phyloP scores from a whole-genome alignment of 2,797 vertebrate genomes.

The Rhinatrema bivittatum region DNA sequence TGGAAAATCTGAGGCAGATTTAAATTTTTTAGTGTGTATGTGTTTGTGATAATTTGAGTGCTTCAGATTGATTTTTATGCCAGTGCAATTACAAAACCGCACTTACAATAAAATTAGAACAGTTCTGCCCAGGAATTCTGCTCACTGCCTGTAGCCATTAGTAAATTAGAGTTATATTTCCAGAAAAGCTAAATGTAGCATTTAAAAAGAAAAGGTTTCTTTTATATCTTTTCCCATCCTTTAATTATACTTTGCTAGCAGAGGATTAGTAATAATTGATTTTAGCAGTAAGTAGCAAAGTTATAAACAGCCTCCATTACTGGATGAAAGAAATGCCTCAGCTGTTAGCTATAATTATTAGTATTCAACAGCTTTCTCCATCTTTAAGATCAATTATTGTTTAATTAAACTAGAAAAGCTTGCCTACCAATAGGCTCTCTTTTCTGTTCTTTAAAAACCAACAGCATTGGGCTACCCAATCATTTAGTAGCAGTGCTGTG shows the following conservation, averaged over 20 bases:
- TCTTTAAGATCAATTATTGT: conserved; percentile 44
- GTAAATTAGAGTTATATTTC: conserved; percentile 33
- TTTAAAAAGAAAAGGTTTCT: conserved; percentile 46
- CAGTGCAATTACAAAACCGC: conserved; percentile 2
- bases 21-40: conserved; percentile 3
- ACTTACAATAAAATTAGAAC: neutral
- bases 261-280: conserved; percentile 58
- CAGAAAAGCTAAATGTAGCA: conserved; percentile 49
- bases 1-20: too few relatives aligned
- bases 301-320: conserved; percentile 54
- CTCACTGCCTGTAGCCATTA: conserved; percentile 22
- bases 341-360: conserved; percentile 53
- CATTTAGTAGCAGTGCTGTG: too few relatives aligned
- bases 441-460: conserved; percentile 23
- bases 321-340: conserved; percentile 54
- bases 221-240: conserved; percentile 38
- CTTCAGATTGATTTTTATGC: conserved; percentile 8
- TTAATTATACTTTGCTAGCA: conserved; percentile 46
- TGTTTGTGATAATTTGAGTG: neutral
- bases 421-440: conserved; percentile 41
- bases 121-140: too few relatives aligned
- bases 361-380: conserved; percentile 42
- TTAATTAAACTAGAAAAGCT: conserved; percentile 60
- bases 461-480: too few relatives aligned
- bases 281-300: conserved; percentile 58